Percentiles rank a stretch among this genome's conserved stretches.
These are phyloP conservation scores for Brachycybe producta DNA, from an alignment of 2,888 invertebrate genomes.

Conservation along the genomic window DNA sequence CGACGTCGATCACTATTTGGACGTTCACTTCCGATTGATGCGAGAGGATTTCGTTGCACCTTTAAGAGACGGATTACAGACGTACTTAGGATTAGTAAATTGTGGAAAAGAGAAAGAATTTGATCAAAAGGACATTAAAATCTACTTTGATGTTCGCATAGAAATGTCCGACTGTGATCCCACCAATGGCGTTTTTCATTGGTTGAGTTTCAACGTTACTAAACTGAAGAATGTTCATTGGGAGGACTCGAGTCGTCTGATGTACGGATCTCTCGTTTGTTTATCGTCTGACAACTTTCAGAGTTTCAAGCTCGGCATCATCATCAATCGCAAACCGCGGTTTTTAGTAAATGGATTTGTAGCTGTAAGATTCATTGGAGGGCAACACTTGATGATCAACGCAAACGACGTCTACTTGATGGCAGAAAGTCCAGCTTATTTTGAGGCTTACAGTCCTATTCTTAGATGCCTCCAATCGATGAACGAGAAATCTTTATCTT, in stretches of 20 bases:
- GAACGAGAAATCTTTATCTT: constrained; percentile 45
- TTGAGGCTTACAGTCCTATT: constrained; percentile 67
- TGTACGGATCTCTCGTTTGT: constrained; percentile 58
- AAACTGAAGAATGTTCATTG: constrained; percentile 27
- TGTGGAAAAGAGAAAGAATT: too few relatives aligned
- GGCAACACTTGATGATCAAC: too few relatives aligned
- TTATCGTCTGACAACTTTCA: constrained; percentile 56
- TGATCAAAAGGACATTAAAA: constrained; percentile 22
- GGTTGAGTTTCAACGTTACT: constrained; percentile 18
- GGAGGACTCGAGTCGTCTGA: constrained; percentile 45
- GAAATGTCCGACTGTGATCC: constrained; percentile 24
- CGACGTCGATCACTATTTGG: constrained; percentile 56
- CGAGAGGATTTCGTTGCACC: constrained; percentile 68
- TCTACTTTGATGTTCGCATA: constrained; percentile 28
- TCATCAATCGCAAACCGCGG: constrained; percentile 44
- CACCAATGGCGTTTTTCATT: constrained; percentile 25
- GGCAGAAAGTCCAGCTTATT: constrained; percentile 65
- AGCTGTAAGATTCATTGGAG: constrained; percentile 31
- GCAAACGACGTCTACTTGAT: constrained; percentile 38
- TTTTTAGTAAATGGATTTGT: constrained; percentile 45
- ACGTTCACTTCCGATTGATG: constrained; percentile 61
- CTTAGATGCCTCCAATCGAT: constrained; percentile 51
- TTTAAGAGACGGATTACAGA: constrained; percentile 50
- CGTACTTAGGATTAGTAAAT: constrained; percentile 33
- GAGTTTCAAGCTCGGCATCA: constrained; percentile 53